These are phyloP conservation scores for Steatocranus sp. DNA, from an alignment of 2,797 vertebrate species.

Conservation along the genomic window DNA sequence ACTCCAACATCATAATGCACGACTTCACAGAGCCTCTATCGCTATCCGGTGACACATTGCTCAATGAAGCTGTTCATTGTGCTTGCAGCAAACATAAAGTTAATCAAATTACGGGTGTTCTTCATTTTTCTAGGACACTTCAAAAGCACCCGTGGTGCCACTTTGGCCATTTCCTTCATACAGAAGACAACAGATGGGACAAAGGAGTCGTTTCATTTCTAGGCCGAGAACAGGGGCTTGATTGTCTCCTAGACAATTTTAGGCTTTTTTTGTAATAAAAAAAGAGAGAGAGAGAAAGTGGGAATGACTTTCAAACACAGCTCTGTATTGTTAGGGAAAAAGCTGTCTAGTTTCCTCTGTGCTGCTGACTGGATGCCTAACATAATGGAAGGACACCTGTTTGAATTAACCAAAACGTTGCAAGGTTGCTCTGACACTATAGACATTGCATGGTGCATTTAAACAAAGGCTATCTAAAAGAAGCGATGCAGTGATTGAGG, in stretches of 20 bases:
- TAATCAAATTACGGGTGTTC: conserved; percentile 4
- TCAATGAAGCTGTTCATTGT: not conserved
- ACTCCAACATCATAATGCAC: not conserved
- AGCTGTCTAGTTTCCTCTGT: not conserved
- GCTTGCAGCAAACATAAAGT: conserved; percentile 4
- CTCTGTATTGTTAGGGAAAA: not conserved
- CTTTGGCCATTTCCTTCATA: not conserved
- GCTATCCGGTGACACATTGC: not conserved
- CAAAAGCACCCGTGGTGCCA: not conserved
- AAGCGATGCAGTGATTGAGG: not conserved
- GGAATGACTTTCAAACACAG: not conserved
- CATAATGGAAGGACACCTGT: not conserved
- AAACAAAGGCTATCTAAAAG: not conserved
- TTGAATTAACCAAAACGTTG: conserved; percentile 5
- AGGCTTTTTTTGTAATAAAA: not conserved
- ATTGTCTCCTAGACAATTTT: not conserved
- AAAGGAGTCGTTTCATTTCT: not conserved
- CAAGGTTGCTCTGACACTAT: not conserved
- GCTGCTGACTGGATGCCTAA: not conserved
- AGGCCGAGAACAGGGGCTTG: not conserved
- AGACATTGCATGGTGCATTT: not conserved
- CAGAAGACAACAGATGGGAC: not conserved
- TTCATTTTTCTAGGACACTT: not conserved
- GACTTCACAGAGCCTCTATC: not conserved
- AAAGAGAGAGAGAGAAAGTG: not conserved